Percentiles rank a stretch among this genome's conserved stretches.
Evolutionary conservation across 2,113 vertebrate species (phyloP).

Genomic region (Conger conger): DNA sequence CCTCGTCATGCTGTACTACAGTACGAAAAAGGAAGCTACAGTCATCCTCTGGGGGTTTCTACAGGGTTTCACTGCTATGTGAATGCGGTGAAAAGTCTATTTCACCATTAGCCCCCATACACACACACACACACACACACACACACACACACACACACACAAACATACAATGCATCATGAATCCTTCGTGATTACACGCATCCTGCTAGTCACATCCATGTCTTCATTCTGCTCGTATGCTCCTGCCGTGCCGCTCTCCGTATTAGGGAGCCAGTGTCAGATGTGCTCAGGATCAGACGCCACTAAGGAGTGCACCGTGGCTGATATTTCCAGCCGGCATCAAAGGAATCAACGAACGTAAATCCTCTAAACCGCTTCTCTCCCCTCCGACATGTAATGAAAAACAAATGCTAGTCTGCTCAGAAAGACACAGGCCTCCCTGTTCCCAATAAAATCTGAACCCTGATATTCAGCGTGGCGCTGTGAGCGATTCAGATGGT

Average conservation of each 20-base stretch:
- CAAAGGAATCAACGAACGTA: background rate
- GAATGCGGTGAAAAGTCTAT: background rate
- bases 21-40: background rate
- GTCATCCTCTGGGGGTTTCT: background rate
- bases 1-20: background rate
- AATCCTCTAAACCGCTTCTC: background rate
- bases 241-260: background rate
- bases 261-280: background rate
- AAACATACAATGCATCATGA: background rate
- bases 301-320: background rate
- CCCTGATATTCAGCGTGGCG: background rate
- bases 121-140: background rate
- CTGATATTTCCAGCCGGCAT: background rate
- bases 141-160: background rate
- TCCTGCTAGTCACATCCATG: background rate
- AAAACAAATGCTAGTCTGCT: background rate
- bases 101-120: background rate
- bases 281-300: background rate
- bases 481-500: background rate
- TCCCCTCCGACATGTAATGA: background rate
- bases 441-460: conserved; percentile 7
- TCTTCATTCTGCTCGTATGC: background rate
- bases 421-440: background rate
- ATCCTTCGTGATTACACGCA: background rate
- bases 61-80: background rate